Conservation (phyloP, 2,888 invertebrate species). For the Podotricha telesiphe region DNA sequence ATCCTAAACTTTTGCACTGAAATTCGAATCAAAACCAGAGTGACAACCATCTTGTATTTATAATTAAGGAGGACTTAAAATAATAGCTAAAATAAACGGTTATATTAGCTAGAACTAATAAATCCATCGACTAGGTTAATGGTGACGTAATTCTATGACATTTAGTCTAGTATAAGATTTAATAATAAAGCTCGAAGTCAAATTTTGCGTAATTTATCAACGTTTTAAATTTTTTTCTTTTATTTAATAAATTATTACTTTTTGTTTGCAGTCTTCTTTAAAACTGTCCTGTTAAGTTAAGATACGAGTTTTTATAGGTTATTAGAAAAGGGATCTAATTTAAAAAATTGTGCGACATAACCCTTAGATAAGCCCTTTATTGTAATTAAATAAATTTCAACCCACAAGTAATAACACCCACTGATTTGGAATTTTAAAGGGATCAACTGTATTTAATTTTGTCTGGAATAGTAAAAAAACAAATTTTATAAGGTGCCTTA, state of each 20-base stretch:
- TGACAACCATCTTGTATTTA: constrained; percentile 19
- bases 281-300: no score
- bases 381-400: neutral
- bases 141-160: neutral
- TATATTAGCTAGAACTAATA: neutral
- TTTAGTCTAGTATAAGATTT: neutral
- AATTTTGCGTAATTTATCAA: neutral
- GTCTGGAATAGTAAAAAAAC: no score
- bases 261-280: no score
- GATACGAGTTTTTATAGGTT: no score
- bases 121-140: neutral
- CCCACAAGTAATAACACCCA: no score
- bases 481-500: no score
- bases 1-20: constrained; percentile 23
- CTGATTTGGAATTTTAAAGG: no score
- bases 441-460: no score
- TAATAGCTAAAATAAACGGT: neutral
- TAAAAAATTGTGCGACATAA: neutral
- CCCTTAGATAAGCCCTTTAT: neutral
- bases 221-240: no score
- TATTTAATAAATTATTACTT: neutral
- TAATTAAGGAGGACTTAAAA: constrained; percentile 1
- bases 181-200: neutral
- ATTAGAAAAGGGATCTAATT: neutral
- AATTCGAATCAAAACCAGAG: constrained; percentile 19